Evolutionary conservation across 2,797 vertebrate genomes (phyloP).

Genomic region (Danio tinwini): DNA sequence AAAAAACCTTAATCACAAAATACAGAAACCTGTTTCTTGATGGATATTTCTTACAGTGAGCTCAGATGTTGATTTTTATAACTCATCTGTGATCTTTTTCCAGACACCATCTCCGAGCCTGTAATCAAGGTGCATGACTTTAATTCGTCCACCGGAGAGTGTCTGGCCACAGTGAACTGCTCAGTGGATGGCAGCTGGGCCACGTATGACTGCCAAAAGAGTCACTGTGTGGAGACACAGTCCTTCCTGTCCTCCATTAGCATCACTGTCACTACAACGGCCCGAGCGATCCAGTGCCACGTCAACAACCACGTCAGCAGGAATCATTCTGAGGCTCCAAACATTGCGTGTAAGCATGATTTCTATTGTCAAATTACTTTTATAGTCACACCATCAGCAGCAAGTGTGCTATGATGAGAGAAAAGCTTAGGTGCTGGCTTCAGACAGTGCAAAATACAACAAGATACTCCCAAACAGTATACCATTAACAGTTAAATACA

Average conservation of each 20-base stretch:
- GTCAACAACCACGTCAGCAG: slow-evolving; percentile 65
- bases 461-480: too few species aligned
- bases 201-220: neutral
- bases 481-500: too few species aligned
- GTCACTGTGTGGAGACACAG: neutral
- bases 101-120: slow-evolving; percentile 60
- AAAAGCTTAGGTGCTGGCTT: too few species aligned
- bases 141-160: slow-evolving; percentile 50
- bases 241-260: slow-evolving; percentile 7
- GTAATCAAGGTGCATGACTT: neutral
- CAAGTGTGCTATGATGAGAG: too few species aligned
- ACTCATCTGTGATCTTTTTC: neutral
- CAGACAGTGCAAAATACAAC: too few species aligned
- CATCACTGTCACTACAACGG: slow-evolving; percentile 39
- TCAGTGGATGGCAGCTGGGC: slow-evolving; percentile 54
- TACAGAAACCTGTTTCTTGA: too few species aligned
- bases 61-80: neutral
- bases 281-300: slow-evolving; percentile 48
- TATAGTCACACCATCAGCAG: too few species aligned
- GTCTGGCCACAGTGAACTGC: slow-evolving; percentile 66
- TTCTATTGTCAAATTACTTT: too few species aligned
- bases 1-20: too few species aligned
- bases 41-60: too few species aligned
- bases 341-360: slow-evolving; percentile 54
- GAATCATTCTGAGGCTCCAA: neutral